Evolutionary conservation across 2,797 vertebrate genomes (phyloP).

Genomic region (Bovichtus diacanthus): DNA sequence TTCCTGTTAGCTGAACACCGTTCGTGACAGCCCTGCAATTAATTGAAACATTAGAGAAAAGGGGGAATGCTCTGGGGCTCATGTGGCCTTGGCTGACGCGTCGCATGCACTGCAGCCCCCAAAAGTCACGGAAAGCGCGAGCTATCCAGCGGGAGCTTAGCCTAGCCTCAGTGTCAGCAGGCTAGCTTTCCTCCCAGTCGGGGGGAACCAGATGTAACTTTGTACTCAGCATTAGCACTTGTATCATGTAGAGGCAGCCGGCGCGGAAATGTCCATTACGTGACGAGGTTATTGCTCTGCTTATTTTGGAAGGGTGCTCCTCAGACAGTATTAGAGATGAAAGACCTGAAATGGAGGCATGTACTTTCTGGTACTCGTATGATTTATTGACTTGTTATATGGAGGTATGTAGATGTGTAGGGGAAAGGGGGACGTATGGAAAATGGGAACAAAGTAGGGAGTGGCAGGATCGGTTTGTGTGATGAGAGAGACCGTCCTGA

Average conservation of each 20-base stretch:
- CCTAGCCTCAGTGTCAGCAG: slow-evolving; percentile 60
- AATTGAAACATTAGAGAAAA: slow-evolving; percentile 81
- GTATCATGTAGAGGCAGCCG: slow-evolving; percentile 52
- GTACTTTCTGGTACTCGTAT: slow-evolving; percentile 34
- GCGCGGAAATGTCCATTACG: slow-evolving; percentile 39
- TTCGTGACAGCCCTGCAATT: slow-evolving; percentile 83
- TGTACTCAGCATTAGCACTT: slow-evolving; percentile 70
- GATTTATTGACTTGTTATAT: slow-evolving; percentile 33
- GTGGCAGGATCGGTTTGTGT: slow-evolving; percentile 17
- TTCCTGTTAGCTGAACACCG: slow-evolving; percentile 80
- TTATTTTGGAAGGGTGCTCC: slow-evolving; percentile 49
- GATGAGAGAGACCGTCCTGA: slow-evolving; percentile 15
- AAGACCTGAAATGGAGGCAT: slow-evolving; percentile 28
- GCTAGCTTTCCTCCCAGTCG: slow-evolving; percentile 65
- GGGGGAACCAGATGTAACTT: slow-evolving; percentile 75
- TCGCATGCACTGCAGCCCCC: slow-evolving; percentile 66
- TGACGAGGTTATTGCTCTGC: slow-evolving; percentile 53
- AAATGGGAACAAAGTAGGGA: slow-evolving; percentile 32
- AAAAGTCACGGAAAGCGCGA: slow-evolving; percentile 66
- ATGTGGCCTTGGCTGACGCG: slow-evolving; percentile 78
- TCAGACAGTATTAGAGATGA: slow-evolving; percentile 47
- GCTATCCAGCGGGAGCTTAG: slow-evolving; percentile 64
- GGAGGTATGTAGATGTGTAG: slow-evolving; percentile 17
- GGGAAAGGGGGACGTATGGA: slow-evolving; percentile 32
- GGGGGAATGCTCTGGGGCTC: slow-evolving; percentile 70